Evolutionary conservation across 1,140 invertebrate species (phyloP), one percentile per base, ranked within the genome.

Genomic region (Drosophila takahashii): DNA sequence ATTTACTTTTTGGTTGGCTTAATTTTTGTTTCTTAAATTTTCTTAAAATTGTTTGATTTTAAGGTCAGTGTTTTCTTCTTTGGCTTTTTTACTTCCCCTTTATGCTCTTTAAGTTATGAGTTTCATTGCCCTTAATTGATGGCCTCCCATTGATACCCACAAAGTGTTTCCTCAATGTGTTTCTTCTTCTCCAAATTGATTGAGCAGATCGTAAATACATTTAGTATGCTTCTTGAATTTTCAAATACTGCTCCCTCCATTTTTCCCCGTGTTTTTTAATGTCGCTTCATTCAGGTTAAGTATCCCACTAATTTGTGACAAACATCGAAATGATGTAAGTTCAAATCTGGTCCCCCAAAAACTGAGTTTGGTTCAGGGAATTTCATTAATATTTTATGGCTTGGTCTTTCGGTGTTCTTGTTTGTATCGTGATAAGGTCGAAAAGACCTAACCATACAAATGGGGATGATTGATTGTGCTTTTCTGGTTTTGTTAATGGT

Each of bases 1-100:
- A 64, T 85, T 85, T 80, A 70, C 70, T 71, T 67, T 86, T 75
- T 69, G 77, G 64, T 77, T 69, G 67, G 66, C 60, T 79, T 45
- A 16, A 18, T 79, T 58, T 77, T 58, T 74, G 69, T 85, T 77
- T 79, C 58, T 59, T 62, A 44, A 42, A 41, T 70, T 70, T 75
- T 52, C 36, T 65, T 29, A 2, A 22, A 22, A 22, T 2, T 22
- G 34, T 56, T 13, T 47, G 4, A 3, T 2, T 45, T 29, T 65
- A 7, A 18, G 29, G 13, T 15, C 18, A 50, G 16, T 9, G n/a
- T n/a, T n/a, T n/a, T n/a, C n/a, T n/a, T 34, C 22, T 22, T 22
- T 51, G 34, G 9, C 27, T 3, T 36, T 37, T 3, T 5, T 39
- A 8, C 4, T 26, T 54, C 3, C 3, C 6, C 36, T 18, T 52